phyloP scores from a whole-genome alignment of 1,140 invertebrate species.

The Zaprionus inermis region DNA sequence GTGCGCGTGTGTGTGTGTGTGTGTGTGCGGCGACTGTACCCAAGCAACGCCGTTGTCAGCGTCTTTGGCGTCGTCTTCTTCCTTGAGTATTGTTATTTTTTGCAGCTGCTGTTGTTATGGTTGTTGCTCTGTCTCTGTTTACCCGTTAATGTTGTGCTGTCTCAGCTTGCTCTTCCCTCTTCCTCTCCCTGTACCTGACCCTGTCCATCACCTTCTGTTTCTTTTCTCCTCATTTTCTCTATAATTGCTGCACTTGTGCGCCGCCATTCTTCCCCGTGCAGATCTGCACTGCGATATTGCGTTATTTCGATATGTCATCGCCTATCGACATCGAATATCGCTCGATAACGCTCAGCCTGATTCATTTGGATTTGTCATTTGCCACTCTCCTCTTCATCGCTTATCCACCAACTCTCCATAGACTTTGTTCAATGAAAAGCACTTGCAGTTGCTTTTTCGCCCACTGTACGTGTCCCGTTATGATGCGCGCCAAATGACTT shows the following conservation, averaged over 20 bases:
- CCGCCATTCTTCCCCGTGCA: slow-evolving; percentile 8
- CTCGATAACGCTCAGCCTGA: no score
- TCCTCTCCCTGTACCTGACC: neutral
- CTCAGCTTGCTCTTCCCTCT: neutral
- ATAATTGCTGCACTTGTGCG: slow-evolving; percentile 42
- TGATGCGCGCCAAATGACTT: neutral
- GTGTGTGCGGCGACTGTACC: slow-evolving; percentile 68
- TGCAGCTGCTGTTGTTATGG: slow-evolving; percentile 26
- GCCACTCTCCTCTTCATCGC: neutral
- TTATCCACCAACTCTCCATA: no score
- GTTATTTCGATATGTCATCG: neutral
- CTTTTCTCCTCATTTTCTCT: neutral
- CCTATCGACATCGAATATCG: neutral
- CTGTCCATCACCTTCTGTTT: neutral
- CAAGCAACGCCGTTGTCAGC: slow-evolving; percentile 21
- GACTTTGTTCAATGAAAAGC: neutral
- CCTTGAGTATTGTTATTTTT: slow-evolving; percentile 62
- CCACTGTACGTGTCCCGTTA: neutral
- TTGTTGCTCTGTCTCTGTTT: slow-evolving; percentile 3
- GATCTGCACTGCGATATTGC: slow-evolving; percentile 6
- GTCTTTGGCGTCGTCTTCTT: slow-evolving; percentile 47
- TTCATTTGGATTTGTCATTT: neutral
- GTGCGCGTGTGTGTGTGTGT: slow-evolving; percentile 10
- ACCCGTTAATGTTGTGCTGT: slow-evolving; percentile 1
- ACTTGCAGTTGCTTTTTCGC: neutral